Evolutionary conservation across 1,140 invertebrate genomes (phyloP).

Genomic region (Aphaenogaster rudis): DNA sequence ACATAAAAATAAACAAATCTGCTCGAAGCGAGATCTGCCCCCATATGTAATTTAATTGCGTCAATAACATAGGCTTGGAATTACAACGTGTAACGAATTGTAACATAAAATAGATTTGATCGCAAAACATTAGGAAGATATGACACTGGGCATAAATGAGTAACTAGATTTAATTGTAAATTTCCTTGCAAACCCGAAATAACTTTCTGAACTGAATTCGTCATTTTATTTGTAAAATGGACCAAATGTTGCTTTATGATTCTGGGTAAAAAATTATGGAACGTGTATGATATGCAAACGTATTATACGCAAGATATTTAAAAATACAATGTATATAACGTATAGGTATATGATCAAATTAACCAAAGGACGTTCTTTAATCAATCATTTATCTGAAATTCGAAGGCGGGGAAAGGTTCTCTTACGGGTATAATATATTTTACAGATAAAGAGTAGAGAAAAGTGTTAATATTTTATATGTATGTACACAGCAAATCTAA

Average conservation of each 20-base stretch:
- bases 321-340: background rate
- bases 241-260: too few relatives aligned
- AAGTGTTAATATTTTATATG: background rate
- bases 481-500: background rate
- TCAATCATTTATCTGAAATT: background rate
- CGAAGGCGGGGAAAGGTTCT: background rate
- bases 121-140: background rate
- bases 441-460: background rate
- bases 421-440: background rate
- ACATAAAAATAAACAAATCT: background rate
- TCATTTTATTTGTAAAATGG: background rate
- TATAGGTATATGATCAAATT: background rate
- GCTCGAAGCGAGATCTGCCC: background rate
- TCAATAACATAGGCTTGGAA: background rate
- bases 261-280: background rate
- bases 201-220: background rate
- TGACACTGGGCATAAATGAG: conserved; percentile 1
- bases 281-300: background rate
- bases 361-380: background rate
- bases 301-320: background rate
- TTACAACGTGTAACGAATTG: background rate
- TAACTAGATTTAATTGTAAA: background rate
- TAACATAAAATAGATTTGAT: background rate
- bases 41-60: background rate
- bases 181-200: background rate